Evolutionary conservation across 2,797 vertebrate species (phyloP).

Genomic region (Antennarius maculatus): DNA sequence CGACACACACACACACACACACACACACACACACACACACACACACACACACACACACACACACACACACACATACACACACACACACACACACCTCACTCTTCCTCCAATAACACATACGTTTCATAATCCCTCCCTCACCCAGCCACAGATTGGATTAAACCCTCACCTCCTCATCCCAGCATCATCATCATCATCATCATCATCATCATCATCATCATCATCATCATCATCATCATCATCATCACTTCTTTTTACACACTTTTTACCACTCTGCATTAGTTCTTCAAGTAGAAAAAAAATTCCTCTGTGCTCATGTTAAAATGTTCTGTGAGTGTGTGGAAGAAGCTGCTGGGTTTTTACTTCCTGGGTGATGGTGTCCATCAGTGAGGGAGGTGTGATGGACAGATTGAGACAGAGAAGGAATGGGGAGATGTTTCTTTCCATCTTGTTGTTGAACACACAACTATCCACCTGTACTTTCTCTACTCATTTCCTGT

Average conservation of each 20-base stretch:
- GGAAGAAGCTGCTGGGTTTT: conserved; percentile 36
- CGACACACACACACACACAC: conserved; percentile 43
- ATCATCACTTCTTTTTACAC: conserved; percentile 16
- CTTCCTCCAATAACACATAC: conserved; percentile 61
- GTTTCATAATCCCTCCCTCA: conserved; percentile 65
- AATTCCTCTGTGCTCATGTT: conserved; percentile 42
- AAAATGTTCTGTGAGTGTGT: conserved; percentile 22
- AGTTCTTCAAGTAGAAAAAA: neutral
- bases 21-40: conserved; percentile 32
- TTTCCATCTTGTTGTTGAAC: conserved; percentile 68
- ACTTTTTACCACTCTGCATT: neutral
- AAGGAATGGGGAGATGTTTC: conserved; percentile 12
- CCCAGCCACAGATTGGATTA: conserved; percentile 68
- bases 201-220: conserved; percentile 21
- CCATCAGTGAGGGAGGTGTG: conserved; percentile 58
- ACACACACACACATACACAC: conserved; percentile 39
- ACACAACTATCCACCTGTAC: conserved; percentile 38
- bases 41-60: conserved; percentile 40
- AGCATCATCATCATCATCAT: conserved; percentile 48
- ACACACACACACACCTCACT: neutral
- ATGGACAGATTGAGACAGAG: neutral
- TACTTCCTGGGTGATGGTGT: conserved; percentile 71
- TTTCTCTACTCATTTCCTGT: conserved; percentile 10
- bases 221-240: conserved; percentile 48
- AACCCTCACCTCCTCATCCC: conserved; percentile 39